A percentile compares a stretch with the other conserved stretches of the same genome.
phyloP scores from a whole-genome alignment of 2,888 invertebrate species.

The Saturnia pavonia region DNA sequence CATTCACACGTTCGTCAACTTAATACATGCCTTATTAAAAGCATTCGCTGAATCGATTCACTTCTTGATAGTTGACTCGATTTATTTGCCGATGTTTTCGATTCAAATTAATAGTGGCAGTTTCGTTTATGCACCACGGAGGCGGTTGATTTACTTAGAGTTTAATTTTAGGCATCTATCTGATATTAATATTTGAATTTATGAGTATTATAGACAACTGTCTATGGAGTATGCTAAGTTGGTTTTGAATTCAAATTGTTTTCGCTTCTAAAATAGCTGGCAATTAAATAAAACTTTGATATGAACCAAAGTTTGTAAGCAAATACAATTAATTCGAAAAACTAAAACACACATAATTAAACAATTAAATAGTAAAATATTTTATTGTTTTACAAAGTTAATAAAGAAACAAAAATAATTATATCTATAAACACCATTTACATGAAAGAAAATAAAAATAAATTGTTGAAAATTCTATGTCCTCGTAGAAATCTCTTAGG shows the following conservation, averaged over 20 bases:
- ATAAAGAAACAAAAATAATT: too few species aligned
- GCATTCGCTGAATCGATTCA: slow-evolving; percentile 63
- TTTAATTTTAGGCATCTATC: slow-evolving; percentile 20
- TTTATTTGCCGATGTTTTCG: slow-evolving; percentile 54
- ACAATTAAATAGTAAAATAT: too few species aligned
- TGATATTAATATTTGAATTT: slow-evolving; percentile 58
- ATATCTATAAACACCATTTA: too few species aligned
- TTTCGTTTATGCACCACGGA: slow-evolving; percentile 56
- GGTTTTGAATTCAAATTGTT: slow-evolving; percentile 14
- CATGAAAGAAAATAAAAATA: too few species aligned
- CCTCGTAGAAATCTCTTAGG: too few species aligned
- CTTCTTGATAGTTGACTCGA: slow-evolving; percentile 46
- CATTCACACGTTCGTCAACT: slow-evolving; percentile 80
- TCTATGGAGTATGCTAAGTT: slow-evolving; percentile 17
- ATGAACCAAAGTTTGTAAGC: background rate
- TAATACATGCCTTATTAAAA: slow-evolving; percentile 79
- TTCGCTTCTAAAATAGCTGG: background rate
- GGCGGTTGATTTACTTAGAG: slow-evolving; percentile 46
- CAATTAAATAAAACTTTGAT: background rate
- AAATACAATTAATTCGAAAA: too few species aligned
- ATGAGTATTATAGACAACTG: too few species aligned
- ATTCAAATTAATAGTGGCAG: slow-evolving; percentile 65
- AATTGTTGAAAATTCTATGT: too few species aligned
- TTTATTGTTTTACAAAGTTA: too few species aligned
- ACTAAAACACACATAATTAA: too few species aligned